These are phyloP conservation scores for Eurystomus gularis DNA, from an alignment of 2,113 vertebrate species.

Conservation along the genomic window DNA sequence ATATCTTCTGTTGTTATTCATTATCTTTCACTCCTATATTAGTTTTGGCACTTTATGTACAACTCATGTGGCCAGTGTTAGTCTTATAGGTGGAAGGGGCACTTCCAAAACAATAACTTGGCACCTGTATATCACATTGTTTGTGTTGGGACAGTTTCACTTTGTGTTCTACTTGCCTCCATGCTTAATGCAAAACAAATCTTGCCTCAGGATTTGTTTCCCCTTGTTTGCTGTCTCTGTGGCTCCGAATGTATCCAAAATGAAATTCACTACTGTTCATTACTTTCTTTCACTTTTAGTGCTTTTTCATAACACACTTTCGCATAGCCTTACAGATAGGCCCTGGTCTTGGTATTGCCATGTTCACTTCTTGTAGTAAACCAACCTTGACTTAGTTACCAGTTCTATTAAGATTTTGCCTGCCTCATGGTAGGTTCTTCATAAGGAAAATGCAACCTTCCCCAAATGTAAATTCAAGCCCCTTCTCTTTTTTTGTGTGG, in stretches of 20 bases:
- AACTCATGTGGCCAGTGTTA: not conserved
- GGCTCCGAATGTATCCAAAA: slow-evolving; percentile 17
- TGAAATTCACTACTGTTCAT: slow-evolving; percentile 35
- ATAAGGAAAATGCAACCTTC: not conserved
- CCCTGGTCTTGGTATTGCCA: not conserved
- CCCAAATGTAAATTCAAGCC: too few species aligned
- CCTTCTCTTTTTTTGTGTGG: too few species aligned
- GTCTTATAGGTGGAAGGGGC: not conserved
- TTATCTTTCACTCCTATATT: not conserved
- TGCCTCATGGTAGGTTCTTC: not conserved
- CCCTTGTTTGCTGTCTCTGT: slow-evolving; percentile 28
- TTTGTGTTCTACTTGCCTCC: not conserved
- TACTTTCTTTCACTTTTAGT: slow-evolving; percentile 35
- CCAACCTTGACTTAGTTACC: not conserved
- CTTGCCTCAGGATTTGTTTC: slow-evolving; percentile 54
- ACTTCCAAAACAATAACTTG: slow-evolving; percentile 15
- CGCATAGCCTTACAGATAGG: not conserved
- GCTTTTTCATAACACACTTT: slow-evolving; percentile 10
- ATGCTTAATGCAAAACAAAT: slow-evolving; percentile 45
- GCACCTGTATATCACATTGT: not conserved
- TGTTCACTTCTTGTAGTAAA: not conserved
- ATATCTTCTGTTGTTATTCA: not conserved
- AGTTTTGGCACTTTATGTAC: slow-evolving; percentile 22
- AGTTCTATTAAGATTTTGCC: not conserved
- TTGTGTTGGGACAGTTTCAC: slow-evolving; percentile 28